A percentile compares a stretch with the other conserved stretches of the same genome.
These are phyloP conservation scores for Sorex fumeus DNA, from an alignment of 2,113 vertebrate genomes.

Conservation along the genomic window DNA sequence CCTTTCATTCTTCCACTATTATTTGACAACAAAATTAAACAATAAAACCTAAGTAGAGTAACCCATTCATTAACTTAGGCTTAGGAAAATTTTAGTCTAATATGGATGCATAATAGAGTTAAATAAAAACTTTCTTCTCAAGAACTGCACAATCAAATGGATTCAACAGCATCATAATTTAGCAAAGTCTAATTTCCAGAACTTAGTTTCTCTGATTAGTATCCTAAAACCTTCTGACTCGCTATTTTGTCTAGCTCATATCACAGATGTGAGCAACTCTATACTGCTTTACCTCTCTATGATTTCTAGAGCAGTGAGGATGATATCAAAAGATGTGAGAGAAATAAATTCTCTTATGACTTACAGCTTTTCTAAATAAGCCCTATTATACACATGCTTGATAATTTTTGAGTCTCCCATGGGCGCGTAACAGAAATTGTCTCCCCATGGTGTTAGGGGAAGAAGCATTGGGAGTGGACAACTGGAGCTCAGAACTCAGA, in stretches of 20 bases:
- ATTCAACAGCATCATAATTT: not conserved
- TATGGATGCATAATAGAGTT: not conserved
- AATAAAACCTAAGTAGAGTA: not conserved
- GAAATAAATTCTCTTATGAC: not conserved
- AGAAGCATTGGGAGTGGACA: not conserved
- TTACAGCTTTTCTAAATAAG: not conserved
- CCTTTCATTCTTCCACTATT: no score
- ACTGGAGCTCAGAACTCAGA: not conserved
- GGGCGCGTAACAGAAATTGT: not conserved
- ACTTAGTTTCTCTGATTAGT: not conserved
- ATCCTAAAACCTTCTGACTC: not conserved
- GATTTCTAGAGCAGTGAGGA: not conserved
- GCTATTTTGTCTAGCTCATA: no score
- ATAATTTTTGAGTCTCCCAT: not conserved
- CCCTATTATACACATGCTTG: not conserved
- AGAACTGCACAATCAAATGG: not conserved
- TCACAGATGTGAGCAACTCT: not conserved
- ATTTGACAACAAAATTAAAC: no score
- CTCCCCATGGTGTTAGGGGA: not conserved
- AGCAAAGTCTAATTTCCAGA: not conserved
- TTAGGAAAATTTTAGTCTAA: not conserved
- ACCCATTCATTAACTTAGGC: not conserved
- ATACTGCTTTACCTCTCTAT: not conserved
- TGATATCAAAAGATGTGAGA: not conserved
- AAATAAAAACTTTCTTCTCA: not conserved